Conservation (phyloP, 2,888 invertebrate species). For the Chironomus riparius region DNA sequence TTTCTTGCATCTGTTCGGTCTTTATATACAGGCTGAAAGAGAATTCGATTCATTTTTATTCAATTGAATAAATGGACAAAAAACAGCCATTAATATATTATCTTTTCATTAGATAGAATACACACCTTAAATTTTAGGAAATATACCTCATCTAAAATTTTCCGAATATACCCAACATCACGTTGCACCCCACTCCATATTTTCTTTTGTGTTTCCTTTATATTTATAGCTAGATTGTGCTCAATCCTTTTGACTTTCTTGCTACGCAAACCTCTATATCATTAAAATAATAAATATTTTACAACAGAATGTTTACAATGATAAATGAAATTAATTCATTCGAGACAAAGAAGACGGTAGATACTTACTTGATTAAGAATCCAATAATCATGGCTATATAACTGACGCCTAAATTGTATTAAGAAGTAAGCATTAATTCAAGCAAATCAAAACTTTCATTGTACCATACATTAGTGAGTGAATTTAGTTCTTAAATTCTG, state of each 20-base stretch:
- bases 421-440: not conserved
- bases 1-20: constrained; percentile 45
- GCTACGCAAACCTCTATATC: constrained; percentile 46
- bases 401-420: constrained; percentile 62
- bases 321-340: not conserved
- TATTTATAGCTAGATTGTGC: constrained; percentile 64
- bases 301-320: not conserved
- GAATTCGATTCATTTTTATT: not conserved
- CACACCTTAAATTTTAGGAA: constrained; percentile 70
- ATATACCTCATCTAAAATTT: constrained; percentile 72
- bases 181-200: constrained; percentile 67
- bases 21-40: constrained; percentile 64
- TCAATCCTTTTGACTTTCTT: constrained; percentile 65
- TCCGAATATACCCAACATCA: constrained; percentile 62
- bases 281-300: too few relatives aligned
- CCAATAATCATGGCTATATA: constrained; percentile 85
- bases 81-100: not conserved
- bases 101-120: constrained; percentile 6
- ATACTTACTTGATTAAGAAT: constrained; percentile 56
- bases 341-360: too few relatives aligned
- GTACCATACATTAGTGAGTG: too few relatives aligned
- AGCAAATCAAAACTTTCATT: too few relatives aligned
- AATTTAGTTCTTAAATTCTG: too few relatives aligned
- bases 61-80: not conserved
- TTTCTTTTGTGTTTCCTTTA: constrained; percentile 68